Evolutionary conservation across 2,888 invertebrate species (phyloP), one percentile per base, ranked within the genome.

Genomic region (Chromoteleia sp.): DNA sequence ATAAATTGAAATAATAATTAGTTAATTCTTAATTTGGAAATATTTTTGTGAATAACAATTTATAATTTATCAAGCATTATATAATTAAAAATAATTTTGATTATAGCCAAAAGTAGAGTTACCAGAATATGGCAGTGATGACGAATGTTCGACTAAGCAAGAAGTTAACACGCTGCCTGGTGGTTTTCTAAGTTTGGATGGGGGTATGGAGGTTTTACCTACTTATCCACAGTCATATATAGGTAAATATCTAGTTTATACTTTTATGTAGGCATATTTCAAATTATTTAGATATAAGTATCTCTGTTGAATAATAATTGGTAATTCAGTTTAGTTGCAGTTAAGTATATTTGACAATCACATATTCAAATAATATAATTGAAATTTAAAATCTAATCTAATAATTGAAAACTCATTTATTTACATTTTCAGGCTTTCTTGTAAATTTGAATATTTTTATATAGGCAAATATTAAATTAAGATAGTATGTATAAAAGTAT

Each of bases 91-190:
- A 19, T 63, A 6, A 56, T 75, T 54, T 75, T 77, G 29, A 82
- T 81, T 83, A 84, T 93, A 95, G 93, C 95, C 95, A 87, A 95
- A 95, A 93, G 92, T 95, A 92, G 95, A 95, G 93, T 93, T 95
- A 85, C 94, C 95, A 89, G 95, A 95, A 91, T 95, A 94, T 92
- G 93, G 93, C 83, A 95, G 95, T 89, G 95, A 95, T 88, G 95
- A 95, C 85, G 95, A 95, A 86, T 91, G 89, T 84, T 87, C 89
- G 71, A 88, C 90, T 41, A 92, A 92, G 85, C 91, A 88, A 81
- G 91, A 92, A 85, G 89, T 91, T 78, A 91, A 91, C 84, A 84
- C 91, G 63, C 84, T 91, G 82, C 91, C 91, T 75, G 88, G 89
- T 85, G 91, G 91, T 52, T 92, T 91, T 86, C 89, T 91, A 75